Evolutionary conservation across 2,888 invertebrate species (phyloP), one percentile per base, ranked within the genome.

Genomic region (Byasa hedistus): DNA sequence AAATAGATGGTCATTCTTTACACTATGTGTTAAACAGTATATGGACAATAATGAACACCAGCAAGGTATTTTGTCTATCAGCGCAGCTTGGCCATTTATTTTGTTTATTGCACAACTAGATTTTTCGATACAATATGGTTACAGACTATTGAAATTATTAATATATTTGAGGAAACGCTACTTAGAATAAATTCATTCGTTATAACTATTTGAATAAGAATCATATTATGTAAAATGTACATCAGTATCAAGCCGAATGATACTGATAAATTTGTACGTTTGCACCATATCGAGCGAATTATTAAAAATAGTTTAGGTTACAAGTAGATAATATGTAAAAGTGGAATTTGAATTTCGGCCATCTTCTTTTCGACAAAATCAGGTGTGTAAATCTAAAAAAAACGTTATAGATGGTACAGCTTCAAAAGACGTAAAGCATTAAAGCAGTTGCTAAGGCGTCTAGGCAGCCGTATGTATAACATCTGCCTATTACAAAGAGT

Each of bases 401-500:
- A 51, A 27, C 32, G 44, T 64, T 61, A 65, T 56, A 64, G 64
- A 66, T 61, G 48, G 22, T 27, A 58, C 58, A 44, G 36, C 39
- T 44, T 39, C 27, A 44, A 44, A 54, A 23, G 15, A 23, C 52
- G 61, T 59, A 60, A 62, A 61, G 63, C 63, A 72, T 68, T 51
- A 70, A 79, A 74, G 75, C 80, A 72, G 84, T 85, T 83, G 78
- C 81, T 75, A 83, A 75, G 81, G 75, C 70, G 78, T 78, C 77
- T 78, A 73, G 70, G 65, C 72, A 72, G 72, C 69, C 72, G 78
- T 79, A 80, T 85, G 79, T 80, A 83, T 83, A 83, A 82, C 85
- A 85, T 87, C 85, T 85, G 84, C 84, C 82, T 72, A 86, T 84
- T 85, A 85, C 72, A 72, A 73, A 72, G 69, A 83, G 84, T 83